Evolutionary conservation across 2,113 vertebrate species (phyloP), one percentile per base, ranked within the genome.

Genomic region (Lepus europaeus): DNA sequence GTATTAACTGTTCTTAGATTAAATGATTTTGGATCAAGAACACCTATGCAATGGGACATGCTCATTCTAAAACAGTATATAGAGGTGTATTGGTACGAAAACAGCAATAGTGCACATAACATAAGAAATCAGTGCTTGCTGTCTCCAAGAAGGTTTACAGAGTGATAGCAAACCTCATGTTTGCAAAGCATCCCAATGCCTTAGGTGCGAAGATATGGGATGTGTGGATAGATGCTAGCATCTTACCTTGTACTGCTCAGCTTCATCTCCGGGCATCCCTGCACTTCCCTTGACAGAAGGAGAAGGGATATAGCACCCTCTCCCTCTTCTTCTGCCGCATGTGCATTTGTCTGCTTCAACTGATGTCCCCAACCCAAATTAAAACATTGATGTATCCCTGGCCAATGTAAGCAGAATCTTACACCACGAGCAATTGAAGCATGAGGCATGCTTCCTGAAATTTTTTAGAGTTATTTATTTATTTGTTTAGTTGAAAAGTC

Each of bases 21-120:
- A 87, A 94, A 89, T 72, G 36, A 78, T 87, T 92, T 88, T 31
- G 31, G 69, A 79, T 92, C 80, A 91, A 90, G 77, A 70, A 66
- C 12, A 29, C 6, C 51, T 10, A 33, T n/a, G 22, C 33, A 31
- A 61, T 2, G 25, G 79, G 68, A 64, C n/a, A 27, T 10, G 2
- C 49, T 93, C 36, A 16, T 69, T 89, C 22, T 59, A 78, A 92
- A 69, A 20, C 25, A 51, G 39, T 23, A 16, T 66, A 11, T 16
- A 70, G 31, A 61, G 6, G 19, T 4, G 8, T 39, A 45, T 49
- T 17, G 7, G 4, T 53, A 27, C 20, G 6, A 36, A 56, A 89
- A 19, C 8, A 70, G 25, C 20, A 73, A 17, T 2, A 13, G 17
- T 19, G 13, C 27, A 61, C 1, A 0, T 2, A 20, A 49, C 23